Evolutionary conservation across 2,797 vertebrate species (phyloP), one percentile per base, ranked within the genome.

Genomic region (Menidia menidia): DNA sequence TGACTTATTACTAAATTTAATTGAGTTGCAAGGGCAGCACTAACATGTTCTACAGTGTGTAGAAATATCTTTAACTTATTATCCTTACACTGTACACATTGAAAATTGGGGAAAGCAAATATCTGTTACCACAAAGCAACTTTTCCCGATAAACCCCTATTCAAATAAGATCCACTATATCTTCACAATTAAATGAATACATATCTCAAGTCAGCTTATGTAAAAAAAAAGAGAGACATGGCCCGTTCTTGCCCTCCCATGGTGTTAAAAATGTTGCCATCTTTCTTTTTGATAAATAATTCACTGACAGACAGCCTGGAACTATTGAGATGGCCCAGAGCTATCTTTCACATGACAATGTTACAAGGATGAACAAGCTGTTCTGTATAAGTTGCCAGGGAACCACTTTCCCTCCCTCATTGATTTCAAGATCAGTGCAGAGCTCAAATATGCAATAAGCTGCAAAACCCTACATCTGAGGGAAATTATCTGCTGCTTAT

Each of bases 281-380:
- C 75, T 78, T 77, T 72, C 60, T 68, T 71, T 81, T 77, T 53
- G 60, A 88, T 92, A 80, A 92, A 93, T 93, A 85, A 94, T 94
- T 93, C 85, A 92, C 89, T 72, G 70, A 72, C 45, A 79, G 85
- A 87, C 78, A 87, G 81, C 69, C 73, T 61, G 65, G 85, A 64
- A 79, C 64, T 72, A 77, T 82, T 73, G 82, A 75, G 62, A 73
- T 63, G 80, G 83, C 89, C 80, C 78, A 69, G 62, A 60, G 89
- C 85, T 70, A 85, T 73, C 72, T 74, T 68, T 82, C 81, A 84
- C 80, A 75, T 75, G 78, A 82, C 76, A 82, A 77, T 83, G 83
- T 86, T 86, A 89, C 85, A 82, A 81, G 74, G 85, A 86, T 76
- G 80, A 80, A 74, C 88, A 90, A 84, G 88, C 88, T 90, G 89